Conservation (phyloP, 2,888 invertebrate species). For the Chromoteleia sp. region DNA sequence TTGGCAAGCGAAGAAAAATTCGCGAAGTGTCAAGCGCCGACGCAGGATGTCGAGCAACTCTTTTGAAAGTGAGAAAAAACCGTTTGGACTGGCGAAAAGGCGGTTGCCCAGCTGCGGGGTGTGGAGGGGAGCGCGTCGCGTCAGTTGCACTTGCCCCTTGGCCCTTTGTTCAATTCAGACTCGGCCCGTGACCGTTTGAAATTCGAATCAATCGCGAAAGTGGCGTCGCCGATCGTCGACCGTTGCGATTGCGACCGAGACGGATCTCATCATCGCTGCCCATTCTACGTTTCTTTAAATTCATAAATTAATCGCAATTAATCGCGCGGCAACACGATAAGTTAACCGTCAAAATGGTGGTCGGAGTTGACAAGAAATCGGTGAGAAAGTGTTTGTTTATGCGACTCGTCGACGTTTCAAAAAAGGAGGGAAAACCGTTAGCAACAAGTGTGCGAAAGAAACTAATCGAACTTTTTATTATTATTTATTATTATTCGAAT, state of each 20-base stretch:
- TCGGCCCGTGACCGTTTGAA: slow-evolving; percentile 64
- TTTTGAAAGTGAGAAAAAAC: slow-evolving; percentile 34
- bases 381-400: slow-evolving; percentile 44
- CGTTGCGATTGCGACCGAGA: slow-evolving; percentile 38
- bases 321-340: slow-evolving; percentile 9
- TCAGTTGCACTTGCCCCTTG: slow-evolving; percentile 79
- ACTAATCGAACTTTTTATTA: slow-evolving; percentile 4
- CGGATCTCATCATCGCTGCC: neutral
- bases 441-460: slow-evolving; percentile 29
- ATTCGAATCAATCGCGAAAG: slow-evolving; percentile 67
- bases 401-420: neutral
- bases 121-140: slow-evolving; percentile 68
- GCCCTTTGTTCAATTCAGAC: slow-evolving; percentile 77
- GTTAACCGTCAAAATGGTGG: slow-evolving; percentile 51
- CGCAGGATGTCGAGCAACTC: slow-evolving; percentile 1
- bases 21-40: slow-evolving; percentile 27
- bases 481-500: too few relatives aligned
- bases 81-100: slow-evolving; percentile 49
- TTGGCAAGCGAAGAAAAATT: slow-evolving; percentile 2
- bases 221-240: slow-evolving; percentile 49
- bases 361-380: slow-evolving; percentile 53
- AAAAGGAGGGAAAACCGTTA: slow-evolving; percentile 3
- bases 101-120: slow-evolving; percentile 29
- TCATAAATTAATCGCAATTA: slow-evolving; percentile 11
- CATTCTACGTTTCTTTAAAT: neutral